Conservation (phyloP, 2,797 vertebrate species). For the Lagocephalus sceleratus region DNA sequence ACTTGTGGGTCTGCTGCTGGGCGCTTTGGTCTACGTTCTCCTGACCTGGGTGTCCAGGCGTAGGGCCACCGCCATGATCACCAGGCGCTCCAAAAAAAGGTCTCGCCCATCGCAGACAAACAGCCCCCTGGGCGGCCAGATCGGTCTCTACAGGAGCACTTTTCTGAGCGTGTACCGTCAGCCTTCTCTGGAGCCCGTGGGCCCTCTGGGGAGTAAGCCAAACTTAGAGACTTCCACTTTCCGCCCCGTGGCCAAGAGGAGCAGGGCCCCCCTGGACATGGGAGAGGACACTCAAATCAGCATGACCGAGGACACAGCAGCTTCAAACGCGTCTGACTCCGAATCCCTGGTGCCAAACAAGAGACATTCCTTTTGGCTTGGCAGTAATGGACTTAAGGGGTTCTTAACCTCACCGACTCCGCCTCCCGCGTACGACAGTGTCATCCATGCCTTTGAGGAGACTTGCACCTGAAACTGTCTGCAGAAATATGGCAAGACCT, state of each 20-base stretch:
- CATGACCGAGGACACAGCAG: conserved; percentile 66
- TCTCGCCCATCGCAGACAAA: conserved; percentile 57
- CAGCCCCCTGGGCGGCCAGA: conserved; percentile 59
- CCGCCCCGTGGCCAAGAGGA: conserved; percentile 82
- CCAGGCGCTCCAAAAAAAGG: conserved; percentile 75
- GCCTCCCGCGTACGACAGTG: conserved; percentile 90
- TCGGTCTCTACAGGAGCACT: conserved; percentile 88
- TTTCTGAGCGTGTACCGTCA: conserved; percentile 89
- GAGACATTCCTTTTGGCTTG: conserved; percentile 89
- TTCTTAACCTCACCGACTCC: conserved; percentile 84
- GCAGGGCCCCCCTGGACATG: conserved; percentile 69
- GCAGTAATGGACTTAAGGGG: conserved; percentile 79
- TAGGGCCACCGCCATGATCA: conserved; percentile 86
- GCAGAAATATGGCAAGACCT: background rate
- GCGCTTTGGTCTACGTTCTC: conserved; percentile 85
- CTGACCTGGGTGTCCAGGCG: conserved; percentile 85
- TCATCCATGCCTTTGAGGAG: conserved; percentile 86
- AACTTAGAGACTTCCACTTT: conserved; percentile 88
- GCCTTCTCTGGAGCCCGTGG: conserved; percentile 87
- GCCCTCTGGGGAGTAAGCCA: conserved; percentile 87
- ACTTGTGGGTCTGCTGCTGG: conserved; percentile 85
- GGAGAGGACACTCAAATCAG: conserved; percentile 75
- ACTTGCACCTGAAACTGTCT: conserved; percentile 63
- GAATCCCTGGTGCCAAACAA: conserved; percentile 66
- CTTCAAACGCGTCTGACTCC: conserved; percentile 62